Conservation (phyloP, 1,140 invertebrate genomes). For the Drosophila sproati region DNA sequence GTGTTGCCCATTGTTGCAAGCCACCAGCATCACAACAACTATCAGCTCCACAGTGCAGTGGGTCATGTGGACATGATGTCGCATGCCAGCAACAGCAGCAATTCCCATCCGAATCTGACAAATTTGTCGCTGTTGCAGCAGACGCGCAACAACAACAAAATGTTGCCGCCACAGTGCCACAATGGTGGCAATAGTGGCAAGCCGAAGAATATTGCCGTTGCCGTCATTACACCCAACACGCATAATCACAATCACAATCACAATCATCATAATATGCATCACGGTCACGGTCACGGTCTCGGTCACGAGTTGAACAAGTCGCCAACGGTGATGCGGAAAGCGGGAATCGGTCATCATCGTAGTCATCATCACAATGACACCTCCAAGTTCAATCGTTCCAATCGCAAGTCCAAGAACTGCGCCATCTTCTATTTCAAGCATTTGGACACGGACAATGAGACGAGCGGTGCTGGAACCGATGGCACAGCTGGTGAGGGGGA, state of each 20-base stretch:
- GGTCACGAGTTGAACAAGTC: conserved; percentile 68
- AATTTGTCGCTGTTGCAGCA: conserved; percentile 49
- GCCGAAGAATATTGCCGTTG: conserved; percentile 75
- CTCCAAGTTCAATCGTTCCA: conserved; percentile 88
- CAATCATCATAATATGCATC: conserved; percentile 22
- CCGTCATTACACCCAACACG: conserved; percentile 75
- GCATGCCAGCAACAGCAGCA: conserved; percentile 35
- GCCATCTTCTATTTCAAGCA: conserved; percentile 94
- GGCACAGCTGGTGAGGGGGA: conserved; percentile 51
- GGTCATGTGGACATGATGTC: conserved; percentile 36
- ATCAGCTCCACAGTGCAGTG: conserved; percentile 23
- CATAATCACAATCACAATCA: conserved; percentile 47
- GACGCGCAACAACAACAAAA: conserved; percentile 53
- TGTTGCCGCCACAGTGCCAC: conserved; percentile 56
- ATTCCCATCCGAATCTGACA: conserved; percentile 25
- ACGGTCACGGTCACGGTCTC: conserved; percentile 38
- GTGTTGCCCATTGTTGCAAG: conserved; percentile 4
- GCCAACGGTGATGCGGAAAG: conserved; percentile 60
- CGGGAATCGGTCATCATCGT: conserved; percentile 84
- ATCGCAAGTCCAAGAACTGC: conserved; percentile 91
- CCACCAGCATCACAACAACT: conserved; percentile 1
- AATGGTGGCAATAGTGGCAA: conserved; percentile 29
- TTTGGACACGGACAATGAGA: conserved; percentile 92
- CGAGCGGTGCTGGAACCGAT: conserved; percentile 70
- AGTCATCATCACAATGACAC: conserved; percentile 85